Conservation (phyloP, 2,113 vertebrate genomes). For the Spheniscus mendiculus region DNA sequence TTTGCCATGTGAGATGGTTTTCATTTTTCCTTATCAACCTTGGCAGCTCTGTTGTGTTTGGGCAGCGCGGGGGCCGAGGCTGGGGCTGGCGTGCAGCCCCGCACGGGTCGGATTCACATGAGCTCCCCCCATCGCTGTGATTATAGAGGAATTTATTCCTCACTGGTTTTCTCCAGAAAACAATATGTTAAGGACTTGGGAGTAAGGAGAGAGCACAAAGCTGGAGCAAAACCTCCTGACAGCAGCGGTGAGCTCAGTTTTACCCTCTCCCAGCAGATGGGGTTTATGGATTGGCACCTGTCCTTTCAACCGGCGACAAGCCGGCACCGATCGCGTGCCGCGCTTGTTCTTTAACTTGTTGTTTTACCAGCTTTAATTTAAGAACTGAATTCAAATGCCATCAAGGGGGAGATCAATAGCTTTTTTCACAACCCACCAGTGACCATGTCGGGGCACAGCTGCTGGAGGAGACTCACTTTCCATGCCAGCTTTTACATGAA, state of each 20-base stretch:
- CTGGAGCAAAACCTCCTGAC: background rate
- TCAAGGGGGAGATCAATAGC: background rate
- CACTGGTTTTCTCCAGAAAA: accelerated
- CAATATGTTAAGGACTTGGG: background rate
- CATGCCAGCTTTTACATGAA: background rate
- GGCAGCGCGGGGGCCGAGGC: accelerated
- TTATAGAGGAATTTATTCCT: background rate
- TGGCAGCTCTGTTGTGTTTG: accelerated
- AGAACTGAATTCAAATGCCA: background rate
- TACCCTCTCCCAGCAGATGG: background rate
- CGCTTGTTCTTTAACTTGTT: background rate
- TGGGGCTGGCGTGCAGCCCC: accelerated
- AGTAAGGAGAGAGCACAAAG: background rate
- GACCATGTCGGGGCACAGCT: background rate
- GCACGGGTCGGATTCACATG: accelerated
- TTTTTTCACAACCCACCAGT: background rate
- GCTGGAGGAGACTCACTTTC: background rate
- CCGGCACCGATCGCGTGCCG: accelerated
- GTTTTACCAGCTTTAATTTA: background rate
- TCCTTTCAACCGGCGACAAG: background rate
- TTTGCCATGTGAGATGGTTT: accelerated
- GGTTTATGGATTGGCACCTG: background rate
- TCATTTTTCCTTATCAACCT: background rate
- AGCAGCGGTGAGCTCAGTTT: background rate
- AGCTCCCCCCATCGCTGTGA: background rate